Evolutionary conservation across 2,888 invertebrate species (phyloP).

Genomic region (Smittia sp.): DNA sequence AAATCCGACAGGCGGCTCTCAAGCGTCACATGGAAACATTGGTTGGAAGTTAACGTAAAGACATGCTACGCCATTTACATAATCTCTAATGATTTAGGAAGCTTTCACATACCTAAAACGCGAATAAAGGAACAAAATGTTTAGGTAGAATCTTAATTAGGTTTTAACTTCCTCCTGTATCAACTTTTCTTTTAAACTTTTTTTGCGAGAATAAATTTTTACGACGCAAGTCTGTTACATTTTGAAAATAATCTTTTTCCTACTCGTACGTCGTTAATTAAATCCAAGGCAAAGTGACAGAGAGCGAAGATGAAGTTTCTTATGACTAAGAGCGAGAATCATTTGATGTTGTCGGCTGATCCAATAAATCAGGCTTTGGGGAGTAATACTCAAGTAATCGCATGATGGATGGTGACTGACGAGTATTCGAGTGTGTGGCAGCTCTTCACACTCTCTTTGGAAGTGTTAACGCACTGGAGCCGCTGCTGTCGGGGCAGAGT

Average conservation of each 20-base stretch:
- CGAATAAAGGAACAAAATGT: neutral
- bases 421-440: too few species aligned
- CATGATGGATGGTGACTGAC: neutral
- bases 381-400: conserved; percentile 11
- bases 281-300: too few species aligned
- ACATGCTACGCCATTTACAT: neutral
- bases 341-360: too few species aligned
- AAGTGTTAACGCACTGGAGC: neutral
- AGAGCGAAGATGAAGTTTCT: too few species aligned
- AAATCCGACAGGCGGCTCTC: neutral
- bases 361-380: too few species aligned
- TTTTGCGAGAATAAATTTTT: conserved; percentile 9
- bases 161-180: conserved; percentile 12
- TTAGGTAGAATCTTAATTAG: conserved; percentile 24
- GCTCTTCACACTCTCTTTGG: neutral
- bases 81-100: conserved; percentile 11
- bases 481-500: neutral
- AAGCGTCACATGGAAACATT: conserved; percentile 27
- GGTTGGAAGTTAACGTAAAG: conserved; percentile 34
- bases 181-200: neutral
- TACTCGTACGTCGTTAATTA: too few species aligned
- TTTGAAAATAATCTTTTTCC: neutral
- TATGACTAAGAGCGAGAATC: too few species aligned
- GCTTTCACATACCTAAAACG: neutral
- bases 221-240: conserved; percentile 15